Evolutionary conservation across 2,888 invertebrate species (phyloP), one percentile per base, ranked within the genome.

Genomic region (Callinectes sapidus): DNA sequence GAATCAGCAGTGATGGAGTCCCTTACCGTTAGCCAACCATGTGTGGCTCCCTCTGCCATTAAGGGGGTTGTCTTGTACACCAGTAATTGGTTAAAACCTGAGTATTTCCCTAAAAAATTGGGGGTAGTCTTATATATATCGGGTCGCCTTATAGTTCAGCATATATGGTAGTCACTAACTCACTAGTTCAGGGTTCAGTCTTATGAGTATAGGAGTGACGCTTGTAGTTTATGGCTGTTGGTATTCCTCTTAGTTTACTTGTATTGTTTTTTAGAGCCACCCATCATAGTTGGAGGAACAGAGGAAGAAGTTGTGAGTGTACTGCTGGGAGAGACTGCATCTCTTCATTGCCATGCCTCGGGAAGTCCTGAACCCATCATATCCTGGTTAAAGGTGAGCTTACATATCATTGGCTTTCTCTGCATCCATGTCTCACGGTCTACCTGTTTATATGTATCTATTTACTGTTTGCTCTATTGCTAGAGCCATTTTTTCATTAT

Each of bases 281-380:
- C 97, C 0, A 96, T 96, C 55, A 95, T 95, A 23, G 95, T 95
- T 42, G 95, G 95, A 55, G 95, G 95, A 89, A 95, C 95, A n/a
- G 94, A 95, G 87, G 95, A 95, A 42, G 95, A 95, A 39, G 95
- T 95, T 14, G 95, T 95, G 32, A 95, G 95, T 90, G 95, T 96
- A 10, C 95, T 95, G 48, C 95, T 95, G 66, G 95, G 96, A 66
- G 95, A 95, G 66, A 95, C 95, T 5, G 95, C 96, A 2, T 95
- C 95, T 23, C 95, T 96, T 81, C 95, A 95, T 18, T 96, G 96
- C 95, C 95, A 95, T 71, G 94, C 95, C 14, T 94, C 94, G n/a
- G 97, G 97, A 1, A 96, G 96, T 54, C 97, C 97, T 0, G 93
- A 94, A 28, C 97, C 93, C 32, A 28, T 88, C 16, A 54, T 93